Conservation (phyloP, 2,797 vertebrate species). For the Hemitrygon akajei region DNA sequence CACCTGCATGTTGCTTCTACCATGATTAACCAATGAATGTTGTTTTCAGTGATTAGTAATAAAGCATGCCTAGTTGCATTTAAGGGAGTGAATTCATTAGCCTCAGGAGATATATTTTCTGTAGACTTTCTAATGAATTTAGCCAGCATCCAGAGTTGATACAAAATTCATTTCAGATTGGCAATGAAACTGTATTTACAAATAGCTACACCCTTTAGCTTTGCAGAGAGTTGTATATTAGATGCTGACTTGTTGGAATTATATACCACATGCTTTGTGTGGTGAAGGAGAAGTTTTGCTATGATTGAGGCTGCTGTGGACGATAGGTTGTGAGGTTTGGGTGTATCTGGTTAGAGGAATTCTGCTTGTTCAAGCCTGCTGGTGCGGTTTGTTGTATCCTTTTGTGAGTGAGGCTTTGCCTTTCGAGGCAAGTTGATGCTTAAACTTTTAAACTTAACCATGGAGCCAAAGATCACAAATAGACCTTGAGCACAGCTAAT, state of each 20-base stretch:
- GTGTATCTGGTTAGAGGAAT: constrained; percentile 8
- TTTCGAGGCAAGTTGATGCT: neutral
- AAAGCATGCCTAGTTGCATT: neutral
- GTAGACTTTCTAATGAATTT: neutral
- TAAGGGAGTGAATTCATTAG: neutral
- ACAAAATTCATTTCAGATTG: neutral
- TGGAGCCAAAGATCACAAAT: neutral
- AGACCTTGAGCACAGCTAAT: too few species aligned
- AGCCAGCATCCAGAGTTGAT: neutral
- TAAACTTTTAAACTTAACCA: neutral
- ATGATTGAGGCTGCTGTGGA: too few species aligned
- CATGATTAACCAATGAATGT: neutral
- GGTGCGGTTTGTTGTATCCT: neutral
- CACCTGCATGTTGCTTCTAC: neutral
- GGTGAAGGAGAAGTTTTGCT: neutral
- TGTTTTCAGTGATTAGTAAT: neutral
- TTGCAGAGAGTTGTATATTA: neutral
- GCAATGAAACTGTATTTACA: neutral
- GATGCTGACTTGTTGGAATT: neutral
- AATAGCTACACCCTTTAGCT: neutral
- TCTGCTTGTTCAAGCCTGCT: neutral
- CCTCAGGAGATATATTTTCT: neutral
- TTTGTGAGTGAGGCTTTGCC: neutral
- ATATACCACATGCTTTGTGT: too few species aligned
- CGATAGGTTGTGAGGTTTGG: neutral